phyloP scores from a whole-genome alignment of 2,888 invertebrate genomes.

The Callosobruchus maculatus region DNA sequence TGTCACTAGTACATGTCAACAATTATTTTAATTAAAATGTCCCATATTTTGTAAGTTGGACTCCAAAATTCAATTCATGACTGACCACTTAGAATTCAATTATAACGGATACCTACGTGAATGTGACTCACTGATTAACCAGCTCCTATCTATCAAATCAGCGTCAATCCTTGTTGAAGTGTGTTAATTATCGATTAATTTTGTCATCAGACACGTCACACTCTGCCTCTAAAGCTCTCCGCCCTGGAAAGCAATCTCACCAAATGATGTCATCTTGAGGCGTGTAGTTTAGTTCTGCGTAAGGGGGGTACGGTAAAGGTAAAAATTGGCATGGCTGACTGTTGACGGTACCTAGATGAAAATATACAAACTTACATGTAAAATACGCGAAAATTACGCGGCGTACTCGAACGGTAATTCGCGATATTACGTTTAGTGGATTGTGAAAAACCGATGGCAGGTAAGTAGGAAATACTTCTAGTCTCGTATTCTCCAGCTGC shows the following conservation, averaged over 20 bases:
- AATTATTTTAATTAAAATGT: no score
- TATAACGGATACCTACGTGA: no score
- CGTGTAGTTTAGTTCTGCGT: no score
- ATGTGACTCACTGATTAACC: no score
- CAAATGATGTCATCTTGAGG: constrained; percentile 21
- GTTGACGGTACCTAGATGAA: constrained; percentile 34
- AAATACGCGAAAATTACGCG: constrained; percentile 6
- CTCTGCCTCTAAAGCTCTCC: background rate
- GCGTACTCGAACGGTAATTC: constrained; percentile 9
- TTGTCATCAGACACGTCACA: no score
- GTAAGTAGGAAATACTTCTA: constrained; percentile 5
- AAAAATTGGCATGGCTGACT: constrained; percentile 49
- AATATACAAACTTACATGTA: constrained; percentile 31
- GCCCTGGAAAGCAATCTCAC: background rate
- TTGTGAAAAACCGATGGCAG: constrained; percentile 8
- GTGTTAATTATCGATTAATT: no score
- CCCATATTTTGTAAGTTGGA: no score
- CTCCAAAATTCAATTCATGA: no score
- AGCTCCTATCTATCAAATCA: no score
- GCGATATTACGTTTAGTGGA: constrained; percentile 9
- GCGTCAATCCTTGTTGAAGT: no score
- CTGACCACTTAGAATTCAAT: no score
- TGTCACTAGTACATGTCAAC: no score
- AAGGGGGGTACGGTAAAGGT: constrained; percentile 38
- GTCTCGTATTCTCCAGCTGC: constrained; percentile 12